Base-by-base conservation (phyloP, 2,888 invertebrate species). In the Patella pellucida region DNA sequence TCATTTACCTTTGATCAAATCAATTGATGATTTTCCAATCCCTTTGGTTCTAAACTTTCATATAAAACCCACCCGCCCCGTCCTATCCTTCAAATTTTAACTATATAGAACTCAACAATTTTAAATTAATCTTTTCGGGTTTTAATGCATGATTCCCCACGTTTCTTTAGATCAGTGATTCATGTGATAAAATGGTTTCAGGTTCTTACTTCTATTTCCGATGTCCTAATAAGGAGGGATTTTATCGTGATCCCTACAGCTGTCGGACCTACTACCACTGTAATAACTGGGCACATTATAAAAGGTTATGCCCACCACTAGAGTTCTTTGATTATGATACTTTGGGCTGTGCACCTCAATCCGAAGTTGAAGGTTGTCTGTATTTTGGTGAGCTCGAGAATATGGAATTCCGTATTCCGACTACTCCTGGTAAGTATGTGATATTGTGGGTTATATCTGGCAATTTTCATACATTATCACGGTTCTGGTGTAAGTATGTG, bases 281-380 rank as follows among this genome's bases (percentile, higher is more conserved):
- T 68, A 62, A 68, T 15, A 78, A 78, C 72, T 68, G 76, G 0
- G 72, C 52, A 1, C 54, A 27, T 52, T 75, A 76, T n/a, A 71
- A 76, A n/a, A 79, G 78, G 72, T 77, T 80, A 76, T 71, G 73
- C 23, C 75, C 78, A 23, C 27, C 50, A 9, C 77, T 76, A n/a
- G 71, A 78, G 52, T 76, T 76, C 72, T 81, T 78, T 71, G 78
- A 79, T 67, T 51, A 71, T 23, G 62, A n/a, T 41, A 71, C 72
- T 23, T 78, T 76, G 52, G 76, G 72, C 71, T 81, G 81, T 52
- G 74, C 73, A n/a, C 77, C 77, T 75, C 73, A 27, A 19, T 15
- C 68, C 4, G 69, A 75, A n/a, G 81, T 81, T 16, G 62, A 68
- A 15, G 75, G 71, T 68, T 75, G 75, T 54, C 62, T 69, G 68